Evolutionary conservation across 1,140 invertebrate genomes (phyloP).

Genomic region (Sarcophaga bullata): DNA sequence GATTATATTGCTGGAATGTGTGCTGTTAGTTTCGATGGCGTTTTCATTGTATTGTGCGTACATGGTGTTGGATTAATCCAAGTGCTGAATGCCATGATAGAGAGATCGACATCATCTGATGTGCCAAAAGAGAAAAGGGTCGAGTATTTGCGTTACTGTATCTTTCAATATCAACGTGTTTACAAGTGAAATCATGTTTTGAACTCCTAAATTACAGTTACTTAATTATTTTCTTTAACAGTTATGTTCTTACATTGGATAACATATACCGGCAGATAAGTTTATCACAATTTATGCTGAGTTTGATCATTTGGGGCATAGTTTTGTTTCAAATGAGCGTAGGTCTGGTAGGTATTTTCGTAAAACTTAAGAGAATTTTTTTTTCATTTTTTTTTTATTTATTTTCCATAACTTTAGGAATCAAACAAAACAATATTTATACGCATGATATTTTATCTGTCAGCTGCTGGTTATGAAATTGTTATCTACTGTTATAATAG

Average conservation of each 20-base stretch:
- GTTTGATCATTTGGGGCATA: constrained; percentile 55
- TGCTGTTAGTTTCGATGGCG: constrained; percentile 57
- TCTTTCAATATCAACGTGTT: constrained; percentile 57
- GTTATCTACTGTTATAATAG: constrained; percentile 61
- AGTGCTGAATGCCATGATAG: constrained; percentile 53
- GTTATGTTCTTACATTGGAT: constrained; percentile 49
- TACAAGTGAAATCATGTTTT: constrained; percentile 44
- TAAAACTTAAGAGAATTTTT: background rate
- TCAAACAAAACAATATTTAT: constrained; percentile 41
- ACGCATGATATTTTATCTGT: constrained; percentile 58
- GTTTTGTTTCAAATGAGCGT: constrained; percentile 58
- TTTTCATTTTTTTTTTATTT: background rate
- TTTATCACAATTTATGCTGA: constrained; percentile 56
- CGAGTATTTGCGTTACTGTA: constrained; percentile 56
- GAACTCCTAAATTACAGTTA: too few species aligned
- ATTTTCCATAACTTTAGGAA: background rate
- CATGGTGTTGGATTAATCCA: constrained; percentile 55
- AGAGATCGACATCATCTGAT: constrained; percentile 50
- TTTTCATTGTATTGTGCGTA: constrained; percentile 58
- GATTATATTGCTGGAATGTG: constrained; percentile 57
- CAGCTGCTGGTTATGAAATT: constrained; percentile 55
- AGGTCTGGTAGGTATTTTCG: constrained; percentile 50
- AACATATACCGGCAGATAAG: constrained; percentile 53
- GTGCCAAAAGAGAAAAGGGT: constrained; percentile 52
- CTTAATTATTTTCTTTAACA: background rate